Conservation (phyloP, 2,888 invertebrate genomes). For the Chrysolina oricalcia region DNA sequence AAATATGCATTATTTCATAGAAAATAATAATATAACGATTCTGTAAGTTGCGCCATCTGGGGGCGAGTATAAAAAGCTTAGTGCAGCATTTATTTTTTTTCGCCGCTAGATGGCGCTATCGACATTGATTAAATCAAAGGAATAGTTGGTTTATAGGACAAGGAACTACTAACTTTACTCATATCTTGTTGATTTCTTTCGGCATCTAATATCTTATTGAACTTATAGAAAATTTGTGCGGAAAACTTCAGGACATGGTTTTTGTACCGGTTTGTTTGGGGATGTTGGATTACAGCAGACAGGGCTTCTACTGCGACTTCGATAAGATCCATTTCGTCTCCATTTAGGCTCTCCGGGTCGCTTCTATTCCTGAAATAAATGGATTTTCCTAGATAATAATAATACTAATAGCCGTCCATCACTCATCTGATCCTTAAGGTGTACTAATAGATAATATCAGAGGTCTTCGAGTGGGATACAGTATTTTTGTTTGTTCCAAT, state of each 20-base stretch:
- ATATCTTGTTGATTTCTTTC: slow-evolving; percentile 69
- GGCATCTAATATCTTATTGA: slow-evolving; percentile 73
- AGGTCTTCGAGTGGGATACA: too few relatives aligned
- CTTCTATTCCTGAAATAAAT: slow-evolving; percentile 65
- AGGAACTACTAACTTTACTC: slow-evolving; percentile 65
- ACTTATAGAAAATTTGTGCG: slow-evolving; percentile 76
- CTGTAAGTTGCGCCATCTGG: not conserved
- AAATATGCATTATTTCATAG: not conserved
- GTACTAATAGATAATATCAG: too few relatives aligned
- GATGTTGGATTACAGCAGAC: slow-evolving; percentile 76
- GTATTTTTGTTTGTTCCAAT: too few relatives aligned
- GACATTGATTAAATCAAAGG: not conserved
- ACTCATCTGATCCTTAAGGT: too few relatives aligned
- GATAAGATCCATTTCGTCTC: slow-evolving; percentile 75
- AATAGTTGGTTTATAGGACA: not conserved
- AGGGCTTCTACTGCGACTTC: slow-evolving; percentile 79
- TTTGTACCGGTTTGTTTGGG: slow-evolving; percentile 76
- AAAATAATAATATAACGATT: not conserved
- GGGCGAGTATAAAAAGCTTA: not conserved
- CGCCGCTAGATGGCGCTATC: not conserved
- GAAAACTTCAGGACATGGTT: slow-evolving; percentile 74
- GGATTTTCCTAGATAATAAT: not conserved
- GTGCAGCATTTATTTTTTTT: not conserved
- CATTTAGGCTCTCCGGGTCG: slow-evolving; percentile 73
- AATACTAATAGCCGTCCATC: too few relatives aligned